phyloP scores from a whole-genome alignment of 2,888 invertebrate genomes.

The Limnephilus marmoratus region DNA sequence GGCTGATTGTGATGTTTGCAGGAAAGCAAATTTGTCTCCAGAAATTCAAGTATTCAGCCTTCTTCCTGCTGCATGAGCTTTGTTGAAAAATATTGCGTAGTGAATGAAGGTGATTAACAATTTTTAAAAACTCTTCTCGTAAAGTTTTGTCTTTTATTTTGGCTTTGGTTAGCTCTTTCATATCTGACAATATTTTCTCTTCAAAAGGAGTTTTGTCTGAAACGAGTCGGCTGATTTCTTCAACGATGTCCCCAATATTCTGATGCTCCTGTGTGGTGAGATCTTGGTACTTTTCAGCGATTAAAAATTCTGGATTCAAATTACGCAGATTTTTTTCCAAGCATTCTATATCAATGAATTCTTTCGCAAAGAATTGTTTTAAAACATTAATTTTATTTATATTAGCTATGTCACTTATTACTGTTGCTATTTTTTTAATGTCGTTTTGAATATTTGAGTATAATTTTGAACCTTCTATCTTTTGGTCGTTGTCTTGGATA shows the following conservation, averaged over 20 bases:
- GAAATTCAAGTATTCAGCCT: not conserved
- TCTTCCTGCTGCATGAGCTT: not conserved
- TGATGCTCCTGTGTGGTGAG: not conserved
- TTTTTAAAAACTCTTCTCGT: not conserved
- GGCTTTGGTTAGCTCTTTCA: not conserved
- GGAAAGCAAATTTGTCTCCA: not conserved
- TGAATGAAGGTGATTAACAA: not conserved
- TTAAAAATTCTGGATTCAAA: not conserved
- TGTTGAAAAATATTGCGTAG: not conserved
- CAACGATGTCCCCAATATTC: not conserved
- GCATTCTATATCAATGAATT: not conserved
- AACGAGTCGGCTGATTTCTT: not conserved
- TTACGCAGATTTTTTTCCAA: not conserved
- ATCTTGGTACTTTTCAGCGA: not conserved
- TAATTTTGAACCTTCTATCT: not conserved
- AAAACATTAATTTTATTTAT: not conserved
- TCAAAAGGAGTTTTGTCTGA: not conserved
- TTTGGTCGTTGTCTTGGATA: not conserved
- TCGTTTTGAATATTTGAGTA: constrained; percentile 7
- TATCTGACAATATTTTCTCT: not conserved
- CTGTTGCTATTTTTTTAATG: not conserved
- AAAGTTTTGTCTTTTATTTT: not conserved
- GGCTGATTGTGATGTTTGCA: not conserved
- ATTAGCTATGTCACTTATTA: not conserved
- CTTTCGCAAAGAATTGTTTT: not conserved